These are phyloP conservation scores for Mustela lutreola DNA, from an alignment of 2,113 vertebrate genomes.

Conservation along the genomic window DNA sequence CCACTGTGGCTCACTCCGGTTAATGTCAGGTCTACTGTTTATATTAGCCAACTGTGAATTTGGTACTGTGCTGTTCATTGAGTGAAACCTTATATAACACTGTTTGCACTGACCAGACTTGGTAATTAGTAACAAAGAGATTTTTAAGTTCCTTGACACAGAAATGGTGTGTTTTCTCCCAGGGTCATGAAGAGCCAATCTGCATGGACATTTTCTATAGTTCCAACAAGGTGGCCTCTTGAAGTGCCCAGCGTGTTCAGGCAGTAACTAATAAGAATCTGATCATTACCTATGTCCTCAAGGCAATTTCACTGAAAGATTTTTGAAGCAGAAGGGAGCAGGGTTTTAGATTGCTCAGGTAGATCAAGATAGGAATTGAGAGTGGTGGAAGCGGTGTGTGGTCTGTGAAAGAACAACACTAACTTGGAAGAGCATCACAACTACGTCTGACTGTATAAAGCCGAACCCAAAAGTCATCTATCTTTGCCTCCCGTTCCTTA, in stretches of 20 bases:
- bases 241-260: not conserved
- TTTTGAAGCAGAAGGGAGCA: not conserved
- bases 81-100: not conserved
- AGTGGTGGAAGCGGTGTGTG: not conserved
- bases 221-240: not conserved
- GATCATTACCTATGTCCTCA: not conserved
- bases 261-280: conserved; percentile 9
- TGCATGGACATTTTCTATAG: not conserved
- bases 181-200: not conserved
- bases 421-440: not conserved
- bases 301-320: not conserved
- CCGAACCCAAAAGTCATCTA: not conserved
- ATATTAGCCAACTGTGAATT: not conserved
- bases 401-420: not conserved
- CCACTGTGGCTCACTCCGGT: not conserved
- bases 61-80: not conserved
- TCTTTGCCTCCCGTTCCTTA: conserved; percentile 16
- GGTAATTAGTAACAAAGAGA: not conserved
- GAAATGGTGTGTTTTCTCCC: not conserved
- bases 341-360: not conserved
- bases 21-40: not conserved
- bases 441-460: not conserved
- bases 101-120: not conserved
- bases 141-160: not conserved
- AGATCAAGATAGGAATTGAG: not conserved